A percentile compares a stretch with the other conserved stretches of the same genome.
Evolutionary conservation across 2,888 invertebrate species (phyloP).

Genomic region (Pilophorus perplexus): DNA sequence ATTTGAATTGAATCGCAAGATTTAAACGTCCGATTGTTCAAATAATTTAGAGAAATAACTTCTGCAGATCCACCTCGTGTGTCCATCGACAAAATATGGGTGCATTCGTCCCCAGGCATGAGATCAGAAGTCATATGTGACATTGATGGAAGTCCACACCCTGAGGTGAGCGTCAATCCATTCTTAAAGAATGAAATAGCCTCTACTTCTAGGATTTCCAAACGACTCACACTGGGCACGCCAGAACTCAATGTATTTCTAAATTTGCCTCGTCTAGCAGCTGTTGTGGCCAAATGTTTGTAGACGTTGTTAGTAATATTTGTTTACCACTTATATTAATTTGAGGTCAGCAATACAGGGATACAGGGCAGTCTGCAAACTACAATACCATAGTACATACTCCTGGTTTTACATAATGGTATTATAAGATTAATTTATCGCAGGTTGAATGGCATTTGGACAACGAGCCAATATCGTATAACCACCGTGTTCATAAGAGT

Average conservation of each 20-base stretch:
- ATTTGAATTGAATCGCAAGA: neutral
- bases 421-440: no score
- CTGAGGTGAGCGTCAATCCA: slow-evolving; percentile 58
- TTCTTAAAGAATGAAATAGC: neutral
- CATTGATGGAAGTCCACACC: slow-evolving; percentile 67
- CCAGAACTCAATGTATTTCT: no score
- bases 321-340: neutral
- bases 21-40: neutral
- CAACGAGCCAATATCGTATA: slow-evolving; percentile 55
- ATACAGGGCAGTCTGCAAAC: no score
- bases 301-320: neutral
- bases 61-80: slow-evolving; percentile 71
- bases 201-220: no score
- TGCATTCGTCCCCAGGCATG: slow-evolving; percentile 71
- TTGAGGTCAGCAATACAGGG: no score
- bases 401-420: no score
- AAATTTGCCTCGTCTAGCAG: no score
- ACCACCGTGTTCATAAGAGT: slow-evolving; percentile 22
- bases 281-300: no score
- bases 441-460: slow-evolving; percentile 61
- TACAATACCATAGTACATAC: no score
- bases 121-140: slow-evolving; percentile 68
- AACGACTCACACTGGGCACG: no score
- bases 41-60: no score
- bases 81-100: slow-evolving; percentile 62